A percentile compares a stretch with the other conserved stretches of the same genome.
phyloP scores from a whole-genome alignment of 1,140 invertebrate species.

The Ceratina japonica region DNA sequence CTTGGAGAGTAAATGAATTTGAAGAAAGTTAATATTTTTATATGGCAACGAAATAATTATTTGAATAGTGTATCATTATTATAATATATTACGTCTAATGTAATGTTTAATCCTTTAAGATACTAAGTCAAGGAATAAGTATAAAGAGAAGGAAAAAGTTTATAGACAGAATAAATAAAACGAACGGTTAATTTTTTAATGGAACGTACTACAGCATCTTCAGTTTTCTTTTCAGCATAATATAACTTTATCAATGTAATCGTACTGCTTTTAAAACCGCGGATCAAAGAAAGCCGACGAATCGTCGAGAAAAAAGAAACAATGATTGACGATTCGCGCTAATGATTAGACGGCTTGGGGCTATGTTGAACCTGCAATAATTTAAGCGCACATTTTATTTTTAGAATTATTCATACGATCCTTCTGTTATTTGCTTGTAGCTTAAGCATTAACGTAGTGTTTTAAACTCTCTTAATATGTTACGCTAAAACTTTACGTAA shows the following conservation, averaged over 20 bases:
- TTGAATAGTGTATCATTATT: conserved; percentile 49
- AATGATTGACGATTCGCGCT: conserved; percentile 3
- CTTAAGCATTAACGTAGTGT: conserved; percentile 57
- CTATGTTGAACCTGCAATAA: conserved; percentile 62
- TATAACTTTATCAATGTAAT: conserved; percentile 53
- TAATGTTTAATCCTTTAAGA: conserved; percentile 58
- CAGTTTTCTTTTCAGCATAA: conserved; percentile 47
- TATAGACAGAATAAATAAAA: conserved; percentile 21
- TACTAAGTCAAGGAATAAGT: conserved; percentile 50
- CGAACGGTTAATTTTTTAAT: conserved; percentile 23
- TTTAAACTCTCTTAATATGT: conserved; percentile 46
- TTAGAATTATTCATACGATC: conserved; percentile 52
- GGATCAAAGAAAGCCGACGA: not conserved
- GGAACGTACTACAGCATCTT: conserved; percentile 1
- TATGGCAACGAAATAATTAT: conserved; percentile 60
- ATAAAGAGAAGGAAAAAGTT: conserved; percentile 36
- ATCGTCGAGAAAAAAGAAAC: conserved; percentile 17
- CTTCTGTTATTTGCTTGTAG: conserved; percentile 52
- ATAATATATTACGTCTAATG: conserved; percentile 56
- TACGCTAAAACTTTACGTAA: conserved; percentile 51
- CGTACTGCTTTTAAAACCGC: conserved; percentile 40
- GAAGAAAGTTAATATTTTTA: conserved; percentile 63
- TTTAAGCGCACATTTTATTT: conserved; percentile 60
- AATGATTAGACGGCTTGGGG: conserved; percentile 42
- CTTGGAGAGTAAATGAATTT: conserved; percentile 51